These are phyloP conservation scores for Lycopodina hypogea DNA, from an alignment of 37 sponge, comb jelly and placozoan species.

Conservation along the genomic window DNA sequence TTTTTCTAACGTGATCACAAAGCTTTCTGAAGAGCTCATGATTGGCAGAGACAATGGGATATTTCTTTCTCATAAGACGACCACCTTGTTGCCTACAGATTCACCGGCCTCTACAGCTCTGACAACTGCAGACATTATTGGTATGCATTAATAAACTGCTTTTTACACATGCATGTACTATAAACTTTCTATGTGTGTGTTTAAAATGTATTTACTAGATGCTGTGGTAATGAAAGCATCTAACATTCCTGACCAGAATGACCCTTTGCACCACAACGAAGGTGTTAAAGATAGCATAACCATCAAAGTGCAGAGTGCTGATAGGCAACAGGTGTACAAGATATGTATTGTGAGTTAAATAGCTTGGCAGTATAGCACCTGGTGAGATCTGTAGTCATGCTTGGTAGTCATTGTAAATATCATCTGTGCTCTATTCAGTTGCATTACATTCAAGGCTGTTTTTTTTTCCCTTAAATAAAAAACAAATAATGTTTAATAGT, in stretches of 20 bases:
- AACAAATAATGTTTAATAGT: too few species aligned
- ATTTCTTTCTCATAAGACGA: slow-evolving; percentile 52
- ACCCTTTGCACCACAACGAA: not conserved
- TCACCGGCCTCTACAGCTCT: slow-evolving; percentile 45
- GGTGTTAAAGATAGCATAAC: slow-evolving; percentile 7
- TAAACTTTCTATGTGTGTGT: not conserved
- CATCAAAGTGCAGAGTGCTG: slow-evolving; percentile 46
- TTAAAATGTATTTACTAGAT: not conserved
- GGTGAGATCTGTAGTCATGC: too few species aligned
- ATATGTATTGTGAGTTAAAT: slow-evolving; percentile 30
- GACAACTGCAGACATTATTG: slow-evolving; percentile 66
- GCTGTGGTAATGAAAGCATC: not conserved
- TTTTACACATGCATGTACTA: not conserved
- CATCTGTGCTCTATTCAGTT: too few species aligned
- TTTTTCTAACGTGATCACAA: slow-evolving; percentile 20
- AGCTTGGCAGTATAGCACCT: too few species aligned
- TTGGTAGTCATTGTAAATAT: too few species aligned
- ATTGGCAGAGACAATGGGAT: slow-evolving; percentile 21
- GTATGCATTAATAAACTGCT: slow-evolving; percentile 4
- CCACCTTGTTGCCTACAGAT: slow-evolving; percentile 30
- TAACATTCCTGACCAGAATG: not conserved
- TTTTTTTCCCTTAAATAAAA: too few species aligned
- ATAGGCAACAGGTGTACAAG: slow-evolving; percentile 38
- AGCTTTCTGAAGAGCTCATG: slow-evolving; percentile 29
- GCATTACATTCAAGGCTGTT: too few species aligned